Evolutionary conservation across 1,140 invertebrate genomes (phyloP).

Genomic region (Diabrotica undecimpunctata): DNA sequence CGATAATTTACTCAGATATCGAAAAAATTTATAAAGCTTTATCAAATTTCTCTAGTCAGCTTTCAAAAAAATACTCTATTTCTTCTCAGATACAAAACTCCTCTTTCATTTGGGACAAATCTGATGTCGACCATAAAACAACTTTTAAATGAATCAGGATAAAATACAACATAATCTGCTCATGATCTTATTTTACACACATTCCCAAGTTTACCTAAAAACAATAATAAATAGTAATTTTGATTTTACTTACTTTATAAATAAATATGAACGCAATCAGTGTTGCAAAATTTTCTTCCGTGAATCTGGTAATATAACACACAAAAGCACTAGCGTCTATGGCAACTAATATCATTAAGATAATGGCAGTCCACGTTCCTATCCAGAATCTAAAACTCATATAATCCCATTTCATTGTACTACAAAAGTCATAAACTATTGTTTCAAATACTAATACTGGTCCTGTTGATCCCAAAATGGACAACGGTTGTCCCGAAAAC

Average conservation of each 20-base stretch:
- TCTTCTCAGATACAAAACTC: too few species aligned
- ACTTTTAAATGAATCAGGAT: too few species aligned
- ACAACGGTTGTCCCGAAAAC: constrained; percentile 96
- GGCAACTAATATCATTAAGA: constrained; percentile 85
- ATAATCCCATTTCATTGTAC: constrained; percentile 81
- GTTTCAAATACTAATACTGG: constrained; percentile 98
- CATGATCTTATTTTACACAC: too few species aligned
- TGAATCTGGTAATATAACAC: constrained; percentile 99
- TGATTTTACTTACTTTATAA: constrained; percentile 72
- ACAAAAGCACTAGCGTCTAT: constrained; percentile 95
- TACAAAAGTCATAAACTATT: constrained; percentile 93
- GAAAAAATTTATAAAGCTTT: too few species aligned
- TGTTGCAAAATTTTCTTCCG: constrained; percentile 98
- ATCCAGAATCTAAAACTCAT: constrained; percentile 92
- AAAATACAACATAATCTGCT: too few species aligned
- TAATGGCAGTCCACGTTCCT: constrained; percentile 87
- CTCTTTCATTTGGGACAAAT: too few species aligned
- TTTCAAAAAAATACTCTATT: too few species aligned
- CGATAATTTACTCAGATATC: too few species aligned
- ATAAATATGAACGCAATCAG: constrained; percentile 99
- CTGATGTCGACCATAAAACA: too few species aligned
- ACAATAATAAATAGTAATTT: too few species aligned
- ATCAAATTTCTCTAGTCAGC: too few species aligned
- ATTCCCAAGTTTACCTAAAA: too few species aligned
- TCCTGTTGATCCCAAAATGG: constrained; percentile 95